Evolutionary conservation across 2,888 invertebrate genomes (phyloP).

Genomic region (Heliothis peltigera): DNA sequence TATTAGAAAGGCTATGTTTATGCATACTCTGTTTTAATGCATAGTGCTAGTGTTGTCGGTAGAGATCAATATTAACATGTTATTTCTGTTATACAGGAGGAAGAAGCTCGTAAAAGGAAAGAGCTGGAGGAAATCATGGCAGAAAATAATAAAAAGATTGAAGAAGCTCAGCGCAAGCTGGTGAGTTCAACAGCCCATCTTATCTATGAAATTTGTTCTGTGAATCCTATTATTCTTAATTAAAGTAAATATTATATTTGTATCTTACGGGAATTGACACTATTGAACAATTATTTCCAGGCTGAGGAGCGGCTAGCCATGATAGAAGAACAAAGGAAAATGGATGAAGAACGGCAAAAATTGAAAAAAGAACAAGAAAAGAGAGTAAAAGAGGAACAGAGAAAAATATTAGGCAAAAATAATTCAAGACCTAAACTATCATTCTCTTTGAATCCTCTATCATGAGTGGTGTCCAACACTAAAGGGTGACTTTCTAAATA

Average conservation of each 20-base stretch:
- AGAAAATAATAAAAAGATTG: conserved; percentile 99
- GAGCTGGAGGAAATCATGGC: conserved; percentile 98
- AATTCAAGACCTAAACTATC: conserved; percentile 98
- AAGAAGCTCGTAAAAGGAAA: conserved; percentile 98
- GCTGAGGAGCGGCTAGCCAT: conserved; percentile 98
- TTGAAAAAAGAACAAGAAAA: conserved; percentile 98
- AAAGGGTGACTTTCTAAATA: conserved; percentile 24
- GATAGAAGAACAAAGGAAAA: conserved; percentile 98
- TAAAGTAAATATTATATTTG: no score
- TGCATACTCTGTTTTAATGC: conserved; percentile 48
- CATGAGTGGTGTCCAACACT: conserved; percentile 85
- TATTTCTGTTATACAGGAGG: conserved; percentile 95
- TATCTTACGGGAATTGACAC: background rate
- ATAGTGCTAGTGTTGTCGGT: conserved; percentile 49
- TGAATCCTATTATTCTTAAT: no score
- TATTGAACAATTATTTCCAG: conserved; percentile 87
- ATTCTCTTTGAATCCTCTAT: conserved; percentile 95
- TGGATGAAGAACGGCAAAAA: conserved; percentile 98
- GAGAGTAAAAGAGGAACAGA: conserved; percentile 98
- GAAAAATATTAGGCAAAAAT: conserved; percentile 98
- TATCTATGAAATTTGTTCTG: background rate
- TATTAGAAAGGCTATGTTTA: conserved; percentile 40
- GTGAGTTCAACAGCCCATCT: conserved; percentile 88
- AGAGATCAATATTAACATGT: conserved; percentile 77
- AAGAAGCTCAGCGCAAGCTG: conserved; percentile 98